A percentile compares a stretch with the other conserved stretches of the same genome.
phyloP scores from a whole-genome alignment of 2,113 vertebrate species.

The Girardinichthys multiradiatus region DNA sequence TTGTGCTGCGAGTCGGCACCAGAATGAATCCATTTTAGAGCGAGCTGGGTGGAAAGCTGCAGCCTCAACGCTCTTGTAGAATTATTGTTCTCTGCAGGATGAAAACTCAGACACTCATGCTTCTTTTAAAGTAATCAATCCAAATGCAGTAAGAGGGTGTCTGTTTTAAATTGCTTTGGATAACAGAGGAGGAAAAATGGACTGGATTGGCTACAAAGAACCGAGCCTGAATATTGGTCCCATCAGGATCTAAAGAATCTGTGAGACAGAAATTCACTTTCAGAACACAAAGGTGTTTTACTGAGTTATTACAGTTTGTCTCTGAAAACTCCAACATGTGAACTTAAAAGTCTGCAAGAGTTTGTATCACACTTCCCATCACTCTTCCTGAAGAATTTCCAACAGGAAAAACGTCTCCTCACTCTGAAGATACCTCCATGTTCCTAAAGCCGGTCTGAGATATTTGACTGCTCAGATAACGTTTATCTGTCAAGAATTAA shows the following conservation, averaged over 20 bases:
- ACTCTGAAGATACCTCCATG: too few relatives aligned
- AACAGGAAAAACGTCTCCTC: too few relatives aligned
- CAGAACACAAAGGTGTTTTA: too few relatives aligned
- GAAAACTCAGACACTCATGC: constrained; percentile 1
- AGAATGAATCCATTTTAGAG: constrained; percentile 31
- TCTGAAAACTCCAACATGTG: too few relatives aligned
- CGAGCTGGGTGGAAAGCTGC: background rate
- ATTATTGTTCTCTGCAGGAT: background rate
- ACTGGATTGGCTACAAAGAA: background rate
- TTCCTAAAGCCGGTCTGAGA: too few relatives aligned
- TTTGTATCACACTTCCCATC: too few relatives aligned
- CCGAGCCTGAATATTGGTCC: background rate
- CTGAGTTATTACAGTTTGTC: too few relatives aligned
- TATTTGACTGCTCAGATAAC: too few relatives aligned
- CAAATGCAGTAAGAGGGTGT: background rate
- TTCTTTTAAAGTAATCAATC: background rate
- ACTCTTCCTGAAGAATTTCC: too few relatives aligned
- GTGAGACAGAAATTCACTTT: background rate
- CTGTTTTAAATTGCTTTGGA: background rate
- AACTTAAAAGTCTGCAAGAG: too few relatives aligned
- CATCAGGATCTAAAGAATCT: background rate
- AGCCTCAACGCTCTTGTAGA: background rate
- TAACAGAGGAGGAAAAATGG: background rate
- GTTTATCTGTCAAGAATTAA: too few relatives aligned
- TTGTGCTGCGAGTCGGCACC: constrained; percentile 2